A percentile compares a stretch with the other conserved stretches of the same genome.
Evolutionary conservation across 2,888 invertebrate genomes (phyloP).

Genomic region (Emesis castigata): DNA sequence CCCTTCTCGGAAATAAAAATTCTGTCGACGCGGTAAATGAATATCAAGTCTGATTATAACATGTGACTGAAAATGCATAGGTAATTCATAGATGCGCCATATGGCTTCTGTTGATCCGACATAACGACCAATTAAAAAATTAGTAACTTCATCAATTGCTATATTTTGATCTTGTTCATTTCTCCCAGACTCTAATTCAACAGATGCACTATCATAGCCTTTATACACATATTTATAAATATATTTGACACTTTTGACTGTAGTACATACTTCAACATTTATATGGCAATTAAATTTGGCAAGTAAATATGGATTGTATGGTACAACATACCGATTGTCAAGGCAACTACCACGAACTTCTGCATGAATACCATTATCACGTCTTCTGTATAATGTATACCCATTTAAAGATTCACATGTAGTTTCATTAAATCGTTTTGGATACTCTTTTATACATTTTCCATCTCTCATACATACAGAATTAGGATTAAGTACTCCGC

Average conservation of each 20-base stretch:
- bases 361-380: conserved; percentile 2
- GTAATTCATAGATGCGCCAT: too few species aligned
- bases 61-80: too few species aligned
- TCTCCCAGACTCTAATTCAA: too few species aligned
- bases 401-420: conserved; percentile 15
- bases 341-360: conserved; percentile 9
- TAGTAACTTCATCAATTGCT: too few species aligned
- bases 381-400: conserved; percentile 27
- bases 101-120: too few species aligned
- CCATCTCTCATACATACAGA: conserved; percentile 56
- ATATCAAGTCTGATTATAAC: too few species aligned
- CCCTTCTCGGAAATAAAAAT: too few species aligned
- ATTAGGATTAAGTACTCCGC: conserved; percentile 42
- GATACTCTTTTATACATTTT: conserved; percentile 70
- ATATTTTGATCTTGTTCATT: too few species aligned
- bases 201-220: conserved; percentile 50
- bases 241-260: conserved; percentile 55
- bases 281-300: conserved; percentile 74
- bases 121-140: too few species aligned
- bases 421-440: conserved; percentile 51
- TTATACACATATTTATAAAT: conserved; percentile 63
- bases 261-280: conserved; percentile 73
- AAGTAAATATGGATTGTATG: conserved; percentile 73
- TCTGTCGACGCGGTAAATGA: too few species aligned
- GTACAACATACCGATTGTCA: conserved; percentile 75